A percentile compares a stretch with the other conserved stretches of the same genome.
Conservation (phyloP, 2,113 vertebrate genomes). For the Monarcha castaneiventris region DNA sequence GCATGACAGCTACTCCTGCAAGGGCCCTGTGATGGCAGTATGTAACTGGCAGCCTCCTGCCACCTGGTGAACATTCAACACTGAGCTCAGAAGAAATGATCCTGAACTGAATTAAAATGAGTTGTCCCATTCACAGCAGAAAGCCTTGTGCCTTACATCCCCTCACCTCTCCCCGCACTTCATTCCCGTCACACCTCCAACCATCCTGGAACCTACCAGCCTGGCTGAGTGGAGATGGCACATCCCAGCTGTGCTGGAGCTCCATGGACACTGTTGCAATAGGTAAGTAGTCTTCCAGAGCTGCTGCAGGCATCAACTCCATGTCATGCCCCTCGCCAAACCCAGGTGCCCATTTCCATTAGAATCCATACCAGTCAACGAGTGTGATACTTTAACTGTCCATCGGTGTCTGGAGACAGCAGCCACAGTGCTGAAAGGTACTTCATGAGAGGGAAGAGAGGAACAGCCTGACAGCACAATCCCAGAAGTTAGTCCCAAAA, state of each 20-base stretch:
- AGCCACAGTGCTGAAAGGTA: background rate
- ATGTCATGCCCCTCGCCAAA: background rate
- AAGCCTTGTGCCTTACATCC: background rate
- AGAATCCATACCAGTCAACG: background rate
- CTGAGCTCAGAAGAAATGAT: background rate
- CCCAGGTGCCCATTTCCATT: background rate
- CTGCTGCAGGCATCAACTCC: accelerated
- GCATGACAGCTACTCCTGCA: background rate
- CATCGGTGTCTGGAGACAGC: background rate
- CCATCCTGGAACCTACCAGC: background rate
- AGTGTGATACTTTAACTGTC: background rate
- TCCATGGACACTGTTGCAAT: accelerated
- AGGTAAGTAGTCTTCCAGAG: accelerated
- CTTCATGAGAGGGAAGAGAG: background rate
- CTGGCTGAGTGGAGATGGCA: background rate
- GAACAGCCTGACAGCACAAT: background rate
- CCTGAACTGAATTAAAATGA: accelerated
- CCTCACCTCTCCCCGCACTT: background rate
- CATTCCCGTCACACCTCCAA: background rate
- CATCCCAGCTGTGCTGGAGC: background rate
- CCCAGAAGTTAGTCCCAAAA: background rate
- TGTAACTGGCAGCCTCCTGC: background rate
- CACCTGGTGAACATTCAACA: background rate
- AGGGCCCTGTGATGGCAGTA: background rate
- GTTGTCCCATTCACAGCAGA: background rate